Base-by-base conservation (phyloP, 2,888 invertebrate genomes). In the Megaustenia siamemsis region DNA sequence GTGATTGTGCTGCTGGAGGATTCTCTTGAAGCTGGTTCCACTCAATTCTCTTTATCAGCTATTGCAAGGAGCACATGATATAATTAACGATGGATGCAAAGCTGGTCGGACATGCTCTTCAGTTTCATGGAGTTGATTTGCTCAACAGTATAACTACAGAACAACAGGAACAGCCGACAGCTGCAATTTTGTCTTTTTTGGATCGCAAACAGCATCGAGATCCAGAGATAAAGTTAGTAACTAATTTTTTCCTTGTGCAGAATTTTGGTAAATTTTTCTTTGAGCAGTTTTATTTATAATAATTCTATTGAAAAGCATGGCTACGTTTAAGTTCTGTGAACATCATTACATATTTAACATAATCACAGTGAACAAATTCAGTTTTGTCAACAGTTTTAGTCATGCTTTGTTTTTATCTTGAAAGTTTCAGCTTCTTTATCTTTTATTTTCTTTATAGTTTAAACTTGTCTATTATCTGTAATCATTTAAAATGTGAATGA, bases 41-140 rank as follows among this genome's bases (percentile, higher is more conserved):
- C 40, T 69, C 0, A 40, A 69, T 69, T 40, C 28, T 28, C 4
- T 49, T 76, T 6, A 35, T 76, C 10, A 21, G 3, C 60, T 35
- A 3, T 40, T 12, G 15, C 63, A 35, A 3, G 10, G 49, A 73
- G 15, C 4, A 49, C 28, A 49, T 3, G 69, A 69, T 40, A 24
- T 69, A 49, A 49, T 38, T 56, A 35, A 60, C 38, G 35, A 91
- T 91, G 91, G 91, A 91, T 80, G 86, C 87, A 35, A 85, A 87
- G 35, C 73, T 90, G 35, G 75, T 90, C 18, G 88, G 89, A 28
- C 86, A 87, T 43, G 89, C 90, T 1, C 87, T 91, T 35, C 88
- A 89, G 75, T 88, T 85, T 68, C 90, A 90, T 85, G 91, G 91
- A 3, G 88, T 89, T 18, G 89, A 88, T 71, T 88, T 91, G 28